Conservation (phyloP, 2,888 invertebrate genomes). For the Oligia strigilis region DNA sequence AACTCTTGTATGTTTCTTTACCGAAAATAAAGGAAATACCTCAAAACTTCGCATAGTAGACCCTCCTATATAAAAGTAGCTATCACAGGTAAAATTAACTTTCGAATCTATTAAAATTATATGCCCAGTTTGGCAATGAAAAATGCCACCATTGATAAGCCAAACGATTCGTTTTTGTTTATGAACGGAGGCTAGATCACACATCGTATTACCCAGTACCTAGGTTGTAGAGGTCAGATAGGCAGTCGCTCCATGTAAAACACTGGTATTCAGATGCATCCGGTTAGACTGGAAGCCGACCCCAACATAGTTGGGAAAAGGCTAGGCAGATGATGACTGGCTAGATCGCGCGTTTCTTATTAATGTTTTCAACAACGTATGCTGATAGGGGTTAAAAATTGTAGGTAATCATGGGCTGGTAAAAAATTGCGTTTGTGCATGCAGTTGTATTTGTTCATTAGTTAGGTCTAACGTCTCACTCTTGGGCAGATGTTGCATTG, state of each 20-base stretch:
- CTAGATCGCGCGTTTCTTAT: slow-evolving; percentile 21
- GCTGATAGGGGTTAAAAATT: slow-evolving; percentile 30
- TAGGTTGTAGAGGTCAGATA: too few relatives aligned
- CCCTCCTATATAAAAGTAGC: not conserved
- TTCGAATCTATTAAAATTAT: not conserved
- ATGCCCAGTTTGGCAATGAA: not conserved
- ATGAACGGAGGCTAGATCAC: not conserved
- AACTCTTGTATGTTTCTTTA: not conserved
- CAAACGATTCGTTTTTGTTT: not conserved
- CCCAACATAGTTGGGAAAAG: too few relatives aligned
- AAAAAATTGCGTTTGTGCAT: slow-evolving; percentile 32
- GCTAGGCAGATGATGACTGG: not conserved
- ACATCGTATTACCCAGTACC: too few relatives aligned
- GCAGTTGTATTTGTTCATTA: slow-evolving; percentile 19
- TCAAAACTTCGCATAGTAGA: not conserved
- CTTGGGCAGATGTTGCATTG: slow-evolving; percentile 44
- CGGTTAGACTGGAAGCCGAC: too few relatives aligned
- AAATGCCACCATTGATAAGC: not conserved
- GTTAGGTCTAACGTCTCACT: slow-evolving; percentile 43
- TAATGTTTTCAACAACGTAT: slow-evolving; percentile 24
- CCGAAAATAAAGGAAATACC: not conserved
- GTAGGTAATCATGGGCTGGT: slow-evolving; percentile 35
- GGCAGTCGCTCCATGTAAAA: too few relatives aligned
- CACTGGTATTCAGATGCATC: too few relatives aligned
- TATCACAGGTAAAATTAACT: not conserved